Evolutionary conservation across 1,140 invertebrate genomes (phyloP).

Genomic region (Bradysia coprophila): DNA sequence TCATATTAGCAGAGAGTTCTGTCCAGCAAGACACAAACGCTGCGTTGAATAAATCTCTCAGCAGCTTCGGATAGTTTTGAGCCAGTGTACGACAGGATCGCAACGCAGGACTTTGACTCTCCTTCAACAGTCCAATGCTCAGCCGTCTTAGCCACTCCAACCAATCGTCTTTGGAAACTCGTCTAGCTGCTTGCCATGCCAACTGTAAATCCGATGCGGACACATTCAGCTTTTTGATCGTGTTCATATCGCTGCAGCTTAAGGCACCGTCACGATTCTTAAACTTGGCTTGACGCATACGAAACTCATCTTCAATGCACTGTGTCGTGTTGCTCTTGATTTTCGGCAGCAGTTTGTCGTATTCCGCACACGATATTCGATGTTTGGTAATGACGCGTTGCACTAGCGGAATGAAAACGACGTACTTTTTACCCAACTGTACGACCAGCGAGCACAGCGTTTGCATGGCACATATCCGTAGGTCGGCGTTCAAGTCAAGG

Average conservation of each 20-base stretch:
- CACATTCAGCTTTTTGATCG: constrained; percentile 63
- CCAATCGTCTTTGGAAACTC: constrained; percentile 97
- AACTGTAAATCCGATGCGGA: constrained; percentile 67
- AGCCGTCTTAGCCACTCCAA: constrained; percentile 86
- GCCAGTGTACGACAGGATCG: constrained; percentile 81
- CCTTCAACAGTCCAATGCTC: constrained; percentile 84
- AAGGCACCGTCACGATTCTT: constrained; percentile 35
- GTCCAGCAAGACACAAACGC: constrained; percentile 99
- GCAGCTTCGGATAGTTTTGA: constrained; percentile 82
- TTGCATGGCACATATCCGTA: constrained; percentile 72
- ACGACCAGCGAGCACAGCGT: constrained; percentile 72
- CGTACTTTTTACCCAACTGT: constrained; percentile 78
- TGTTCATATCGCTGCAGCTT: constrained; percentile 41
- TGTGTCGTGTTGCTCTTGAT: constrained; percentile 47
- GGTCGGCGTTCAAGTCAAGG: constrained; percentile 61
- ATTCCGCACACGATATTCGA: constrained; percentile 60
- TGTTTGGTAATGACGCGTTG: constrained; percentile 69
- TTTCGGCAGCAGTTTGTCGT: constrained; percentile 54
- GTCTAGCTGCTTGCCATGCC: constrained; percentile 74
- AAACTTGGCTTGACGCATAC: constrained; percentile 26
- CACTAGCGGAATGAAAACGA: constrained; percentile 83
- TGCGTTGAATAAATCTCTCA: constrained; percentile 93
- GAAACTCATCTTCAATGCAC: constrained; percentile 43
- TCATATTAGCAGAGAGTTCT: constrained; percentile 64
- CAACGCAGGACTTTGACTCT: constrained; percentile 86